Evolutionary conservation across 2,888 invertebrate species (phyloP), one percentile per base, ranked within the genome.

Genomic region (Empis stercorea): DNA sequence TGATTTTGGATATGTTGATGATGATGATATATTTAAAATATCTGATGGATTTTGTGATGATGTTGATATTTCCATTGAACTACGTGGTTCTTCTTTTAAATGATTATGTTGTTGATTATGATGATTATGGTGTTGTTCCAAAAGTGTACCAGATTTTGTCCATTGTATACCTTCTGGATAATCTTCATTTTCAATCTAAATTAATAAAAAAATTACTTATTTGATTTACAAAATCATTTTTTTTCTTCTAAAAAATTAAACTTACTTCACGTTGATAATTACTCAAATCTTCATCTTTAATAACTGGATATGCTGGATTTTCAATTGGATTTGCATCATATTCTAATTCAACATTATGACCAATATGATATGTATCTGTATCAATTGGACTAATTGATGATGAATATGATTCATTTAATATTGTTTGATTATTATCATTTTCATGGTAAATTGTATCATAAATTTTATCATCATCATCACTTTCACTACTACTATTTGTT

Each of bases 291-390:
- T 75, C 75, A 6, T 72, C 74, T 5, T 73, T 72, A 47, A 75
- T 60, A 2, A 71, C 71, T 2, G 75, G 75, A 61, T 75, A 75
- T 4, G 73, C 74, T 0, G 75, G 75, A 61, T 75, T 75, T 45
- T 66, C 65, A 37, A 57, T 52, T 16, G 59, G 59, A 20, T 60
- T 56, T 27, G 56, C 56, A 7, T 58, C 56, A 7, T 67, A 64
- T 30, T 65, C 65, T 11, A 59, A 59, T 11, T 63, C 61, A 52
- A 44, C 43, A 10, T 34, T 36, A 40, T 46, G 39, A 34, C 44
- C 39, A 16, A 36, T 23, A 15, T 10, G 6, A 10, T 30, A 16
- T 13, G 34, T 30, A n/a, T 34, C 15, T 38, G 3, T 17, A 2
- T 27, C 27, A 14, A 32, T 16, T 32, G 44, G 6, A 13, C 40